Conservation (phyloP, 2,113 vertebrate genomes). For the Tupaia chinensis region DNA sequence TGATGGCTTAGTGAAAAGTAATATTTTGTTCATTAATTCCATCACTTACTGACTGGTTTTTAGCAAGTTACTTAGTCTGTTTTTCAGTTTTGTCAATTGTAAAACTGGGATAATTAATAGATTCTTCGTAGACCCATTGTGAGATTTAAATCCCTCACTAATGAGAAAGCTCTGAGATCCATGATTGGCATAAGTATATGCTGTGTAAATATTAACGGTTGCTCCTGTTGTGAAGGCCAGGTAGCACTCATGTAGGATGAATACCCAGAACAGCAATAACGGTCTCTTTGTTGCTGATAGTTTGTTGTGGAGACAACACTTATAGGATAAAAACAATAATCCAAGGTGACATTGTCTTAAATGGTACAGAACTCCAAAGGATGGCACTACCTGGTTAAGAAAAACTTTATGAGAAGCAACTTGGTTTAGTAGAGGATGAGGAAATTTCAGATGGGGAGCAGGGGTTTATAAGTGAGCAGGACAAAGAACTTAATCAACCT, state of each 20-base stretch:
- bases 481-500: background rate
- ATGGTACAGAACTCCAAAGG: background rate
- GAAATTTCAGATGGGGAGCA: background rate
- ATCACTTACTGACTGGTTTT: background rate
- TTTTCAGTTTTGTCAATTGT: background rate
- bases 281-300: background rate
- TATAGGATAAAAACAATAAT: background rate
- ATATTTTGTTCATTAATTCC: background rate
- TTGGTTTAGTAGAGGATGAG: background rate
- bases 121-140: background rate
- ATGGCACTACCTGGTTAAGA: background rate
- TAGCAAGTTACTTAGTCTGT: background rate
- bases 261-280: background rate
- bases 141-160: background rate
- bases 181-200: background rate
- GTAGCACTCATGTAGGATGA: background rate
- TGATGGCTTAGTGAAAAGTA: background rate
- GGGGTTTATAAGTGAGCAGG: background rate
- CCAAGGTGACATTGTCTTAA: background rate
- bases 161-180: background rate
- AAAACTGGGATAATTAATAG: background rate
- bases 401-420: background rate
- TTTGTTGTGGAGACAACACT: background rate
- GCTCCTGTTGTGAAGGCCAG: background rate
- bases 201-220: background rate